Conservation (phyloP, 2,888 invertebrate species). For the Crocallis elinguaria region DNA sequence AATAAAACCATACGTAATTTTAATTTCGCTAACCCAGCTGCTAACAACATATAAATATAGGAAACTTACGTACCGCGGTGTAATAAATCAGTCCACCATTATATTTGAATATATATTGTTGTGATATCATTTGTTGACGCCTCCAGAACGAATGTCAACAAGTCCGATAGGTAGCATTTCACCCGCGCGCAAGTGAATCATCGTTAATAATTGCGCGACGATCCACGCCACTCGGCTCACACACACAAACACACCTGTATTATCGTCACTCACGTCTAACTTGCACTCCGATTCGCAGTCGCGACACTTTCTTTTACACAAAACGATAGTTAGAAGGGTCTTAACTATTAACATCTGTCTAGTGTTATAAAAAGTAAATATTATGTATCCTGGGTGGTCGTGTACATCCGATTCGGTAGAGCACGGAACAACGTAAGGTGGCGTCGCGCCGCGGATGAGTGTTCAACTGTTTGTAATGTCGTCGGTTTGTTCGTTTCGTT, state of each 20-base stretch:
- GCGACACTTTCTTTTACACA: constrained; percentile 47
- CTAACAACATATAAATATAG: neutral
- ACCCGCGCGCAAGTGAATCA: constrained; percentile 84
- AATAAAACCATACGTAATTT: too few relatives aligned
- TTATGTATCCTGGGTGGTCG: constrained; percentile 51
- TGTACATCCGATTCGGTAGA: constrained; percentile 43
- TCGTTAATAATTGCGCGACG: constrained; percentile 84
- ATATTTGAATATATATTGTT: constrained; percentile 64
- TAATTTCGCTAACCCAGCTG: too few relatives aligned
- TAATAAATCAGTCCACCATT: constrained; percentile 78
- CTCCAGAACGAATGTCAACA: constrained; percentile 81
- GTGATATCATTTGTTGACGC: constrained; percentile 81
- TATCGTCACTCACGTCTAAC: constrained; percentile 67
- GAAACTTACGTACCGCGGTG: constrained; percentile 65
- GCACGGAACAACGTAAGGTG: constrained; percentile 59
- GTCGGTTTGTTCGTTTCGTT: constrained; percentile 75
- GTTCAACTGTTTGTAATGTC: constrained; percentile 81
- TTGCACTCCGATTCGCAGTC: constrained; percentile 43
- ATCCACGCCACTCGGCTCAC: constrained; percentile 78
- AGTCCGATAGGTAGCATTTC: constrained; percentile 83
- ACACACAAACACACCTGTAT: constrained; percentile 72
- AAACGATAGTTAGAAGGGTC: constrained; percentile 31
- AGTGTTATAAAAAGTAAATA: constrained; percentile 47
- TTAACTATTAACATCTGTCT: constrained; percentile 55
- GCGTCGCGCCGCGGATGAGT: constrained; percentile 73